Conservation (phyloP, 2,888 invertebrate genomes). For the Dryadula phaetusa region DNA sequence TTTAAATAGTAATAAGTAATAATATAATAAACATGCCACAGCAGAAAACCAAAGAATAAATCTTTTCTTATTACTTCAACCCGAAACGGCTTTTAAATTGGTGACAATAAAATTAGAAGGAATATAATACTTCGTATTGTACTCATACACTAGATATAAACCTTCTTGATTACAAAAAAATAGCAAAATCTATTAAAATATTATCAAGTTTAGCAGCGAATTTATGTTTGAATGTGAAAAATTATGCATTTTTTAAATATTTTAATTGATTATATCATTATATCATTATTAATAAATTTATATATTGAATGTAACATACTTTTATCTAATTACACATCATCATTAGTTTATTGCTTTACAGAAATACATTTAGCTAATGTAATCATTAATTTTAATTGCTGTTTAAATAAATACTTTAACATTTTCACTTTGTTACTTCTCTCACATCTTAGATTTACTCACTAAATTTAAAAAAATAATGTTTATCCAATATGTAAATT, state of each 20-base stretch:
- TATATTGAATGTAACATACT: not conserved
- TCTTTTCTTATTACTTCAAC: not conserved
- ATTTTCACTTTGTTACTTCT: too few relatives aligned
- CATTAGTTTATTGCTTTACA: not conserved
- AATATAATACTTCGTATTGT: not conserved
- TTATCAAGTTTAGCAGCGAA: not conserved
- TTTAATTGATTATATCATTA: too few relatives aligned
- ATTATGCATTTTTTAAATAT: too few relatives aligned
- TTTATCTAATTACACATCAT: not conserved
- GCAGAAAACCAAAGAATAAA: not conserved
- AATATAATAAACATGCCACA: too few relatives aligned
- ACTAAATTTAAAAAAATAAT: not conserved
- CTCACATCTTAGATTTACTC: too few relatives aligned
- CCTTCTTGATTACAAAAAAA: not conserved
- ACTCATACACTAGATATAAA: too few relatives aligned
- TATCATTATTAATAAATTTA: too few relatives aligned
- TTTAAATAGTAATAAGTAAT: too few relatives aligned
- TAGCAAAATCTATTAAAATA: not conserved
- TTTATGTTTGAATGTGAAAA: too few relatives aligned
- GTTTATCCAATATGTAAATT: not conserved
- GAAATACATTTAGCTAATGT: too few relatives aligned
- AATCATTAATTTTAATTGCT: too few relatives aligned
- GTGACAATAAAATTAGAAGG: not conserved
- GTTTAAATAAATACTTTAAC: too few relatives aligned
- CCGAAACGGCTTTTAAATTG: not conserved